Evolutionary conservation across 2,888 invertebrate species (phyloP).

Genomic region (Oscheius sp.): DNA sequence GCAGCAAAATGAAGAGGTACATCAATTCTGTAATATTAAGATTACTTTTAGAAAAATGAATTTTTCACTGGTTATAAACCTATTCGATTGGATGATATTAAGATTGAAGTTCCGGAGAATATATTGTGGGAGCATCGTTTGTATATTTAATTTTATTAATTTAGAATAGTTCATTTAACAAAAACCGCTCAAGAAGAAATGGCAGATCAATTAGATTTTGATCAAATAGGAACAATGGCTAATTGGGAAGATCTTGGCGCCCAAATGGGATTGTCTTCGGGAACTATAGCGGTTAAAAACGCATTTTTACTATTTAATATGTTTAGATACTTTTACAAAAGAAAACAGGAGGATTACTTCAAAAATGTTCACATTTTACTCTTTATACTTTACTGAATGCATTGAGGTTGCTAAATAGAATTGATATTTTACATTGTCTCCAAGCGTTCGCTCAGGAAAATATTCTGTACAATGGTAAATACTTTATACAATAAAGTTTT

Average conservation of each 20-base stretch:
- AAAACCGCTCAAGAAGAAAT: not conserved
- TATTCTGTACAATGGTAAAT: not conserved
- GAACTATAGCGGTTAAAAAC: not conserved
- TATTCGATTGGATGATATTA: not conserved
- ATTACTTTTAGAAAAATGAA: not conserved
- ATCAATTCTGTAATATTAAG: no score
- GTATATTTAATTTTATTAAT: not conserved
- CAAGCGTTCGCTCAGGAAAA: not conserved
- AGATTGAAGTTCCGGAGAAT: not conserved
- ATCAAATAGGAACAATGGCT: slow-evolving; percentile 10
- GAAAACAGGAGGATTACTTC: not conserved
- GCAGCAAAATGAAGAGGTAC: not conserved
- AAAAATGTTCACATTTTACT: not conserved
- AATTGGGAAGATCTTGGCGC: slow-evolving; percentile 22
- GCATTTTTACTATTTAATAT: not conserved
- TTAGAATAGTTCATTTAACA: slow-evolving; percentile 16
- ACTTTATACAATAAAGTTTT: not conserved
- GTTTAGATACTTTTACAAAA: not conserved
- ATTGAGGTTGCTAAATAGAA: slow-evolving; percentile 19
- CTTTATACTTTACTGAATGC: slow-evolving; percentile 22
- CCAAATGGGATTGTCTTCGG: not conserved
- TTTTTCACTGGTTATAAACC: not conserved
- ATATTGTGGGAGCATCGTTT: not conserved
- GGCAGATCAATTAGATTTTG: slow-evolving; percentile 1
- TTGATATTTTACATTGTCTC: slow-evolving; percentile 37